Base-by-base conservation (phyloP, 2,113 vertebrate species). In the Menidia beryllina region DNA sequence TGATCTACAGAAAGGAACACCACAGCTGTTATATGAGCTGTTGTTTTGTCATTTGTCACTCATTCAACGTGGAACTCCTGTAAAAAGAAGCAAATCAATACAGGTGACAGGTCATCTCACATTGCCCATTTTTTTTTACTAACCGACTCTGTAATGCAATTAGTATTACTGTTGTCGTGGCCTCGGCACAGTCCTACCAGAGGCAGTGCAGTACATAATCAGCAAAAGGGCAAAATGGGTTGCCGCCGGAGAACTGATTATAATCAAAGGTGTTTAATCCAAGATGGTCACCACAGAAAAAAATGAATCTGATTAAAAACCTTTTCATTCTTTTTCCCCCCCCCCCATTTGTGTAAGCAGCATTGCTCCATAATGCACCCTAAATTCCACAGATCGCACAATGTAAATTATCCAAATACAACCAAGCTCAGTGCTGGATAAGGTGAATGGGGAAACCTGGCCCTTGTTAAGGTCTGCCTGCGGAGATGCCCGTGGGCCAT, bases 401-500 rank as follows among this genome's bases (percentile, higher is more conserved):
- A 70, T 79, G 72, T 73, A 74, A 58, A 63, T 24, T 0, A 13
- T 62, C 64, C 13, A 59, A 53, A 51, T 77, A 6, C 30, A 34
- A 10, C 10, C 10, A 10, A 34, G 30, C 10, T 69, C 57, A 51
- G 27, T 68, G 72, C 67, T 73, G 59, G 83, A 67, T 71, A 66
- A 61, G 49, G 30, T 21, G 67, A 75, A n/a, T 45, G 58, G 30
- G 72, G n/a, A 57, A 36, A 34, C 52, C 58, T 38, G 67, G 58
- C 55, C 23, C 52, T 69, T 57, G 60, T 52, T 2, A 23, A 63
- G 64, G 54, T 49, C 59, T 43, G 65, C 54, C 41, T 13, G 63
- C 30, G n/a, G 43, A 69, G 69, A 69, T 52, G 25, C 72, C 70
- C 65, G 45, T 81, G 7, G 23, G 60, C 90, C 89, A 71, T 86